phyloP scores from a whole-genome alignment of 1,140 invertebrate species.

The Camponotus floridanus region DNA sequence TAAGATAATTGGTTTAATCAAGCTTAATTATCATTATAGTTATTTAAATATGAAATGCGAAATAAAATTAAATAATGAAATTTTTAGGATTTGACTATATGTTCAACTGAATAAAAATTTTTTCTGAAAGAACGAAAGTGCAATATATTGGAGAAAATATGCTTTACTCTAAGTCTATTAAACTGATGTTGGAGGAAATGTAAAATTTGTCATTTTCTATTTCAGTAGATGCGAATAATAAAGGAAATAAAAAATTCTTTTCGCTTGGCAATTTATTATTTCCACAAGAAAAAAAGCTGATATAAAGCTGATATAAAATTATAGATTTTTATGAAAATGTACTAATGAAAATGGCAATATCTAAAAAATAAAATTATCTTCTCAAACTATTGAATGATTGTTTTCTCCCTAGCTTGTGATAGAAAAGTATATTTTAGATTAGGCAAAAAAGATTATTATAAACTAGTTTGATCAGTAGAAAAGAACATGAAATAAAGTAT shows the following conservation, averaged over 20 bases:
- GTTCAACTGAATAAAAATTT: background rate
- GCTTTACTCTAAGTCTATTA: background rate
- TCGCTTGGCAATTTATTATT: constrained; percentile 63
- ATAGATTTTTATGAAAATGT: constrained; percentile 65
- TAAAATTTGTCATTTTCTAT: constrained; percentile 58
- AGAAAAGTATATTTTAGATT: constrained; percentile 44
- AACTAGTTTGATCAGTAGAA: constrained; percentile 45
- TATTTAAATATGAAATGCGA: background rate
- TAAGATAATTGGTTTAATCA: background rate
- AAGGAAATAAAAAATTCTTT: constrained; percentile 66
- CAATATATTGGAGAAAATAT: constrained; percentile 17
- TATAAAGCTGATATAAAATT: constrained; percentile 63
- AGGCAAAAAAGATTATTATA: constrained; percentile 60
- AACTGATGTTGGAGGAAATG: background rate
- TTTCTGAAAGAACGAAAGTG: constrained; percentile 6
- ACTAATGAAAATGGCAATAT: background rate
- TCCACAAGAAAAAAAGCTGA: constrained; percentile 69
- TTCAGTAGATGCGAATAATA: constrained; percentile 63
- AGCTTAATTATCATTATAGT: too few relatives aligned
- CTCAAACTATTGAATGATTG: constrained; percentile 58
- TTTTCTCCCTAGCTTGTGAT: constrained; percentile 44
- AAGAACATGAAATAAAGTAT: constrained; percentile 44
- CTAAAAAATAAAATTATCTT: background rate
- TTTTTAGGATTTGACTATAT: constrained; percentile 13
- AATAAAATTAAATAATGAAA: background rate